Base-by-base conservation (phyloP, 2,888 invertebrate species). In the Amblyjoppa proteus region DNA sequence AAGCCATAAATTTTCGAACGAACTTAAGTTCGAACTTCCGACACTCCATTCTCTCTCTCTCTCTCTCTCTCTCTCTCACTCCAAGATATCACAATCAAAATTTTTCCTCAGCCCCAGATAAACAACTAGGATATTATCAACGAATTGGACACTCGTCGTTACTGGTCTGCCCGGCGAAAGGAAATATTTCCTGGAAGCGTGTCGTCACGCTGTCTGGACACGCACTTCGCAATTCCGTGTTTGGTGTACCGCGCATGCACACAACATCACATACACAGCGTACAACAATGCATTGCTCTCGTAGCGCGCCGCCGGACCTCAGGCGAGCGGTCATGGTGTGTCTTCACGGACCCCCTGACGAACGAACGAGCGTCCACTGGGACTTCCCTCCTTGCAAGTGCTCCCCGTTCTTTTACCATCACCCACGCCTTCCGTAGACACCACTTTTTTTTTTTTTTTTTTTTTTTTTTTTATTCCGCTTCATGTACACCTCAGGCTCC, bases 101-200 rank as follows among this genome's bases (percentile, higher is more conserved):
- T 7, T 20, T 53, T 56, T 56, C 56, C 2, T 9, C 25, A 20
- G 20, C 11, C 3, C 1, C 5, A 7, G 56, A 56, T 20, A 20
- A 20, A 56, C 34, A 71, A 11, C 7, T 45, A 31, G 81, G 85
- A 76, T 73, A 64, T 53, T 75, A 75, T 80, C 76, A 78, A 56
- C 75, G 68, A 80, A 80, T 83, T 79, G 76, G 34, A 71, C 73
- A 80, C n/a, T 68, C 58, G 61, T 53, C 56, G 74, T 68, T 61
- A 61, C 66, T 66, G 20, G 61, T 49, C 20, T n/a, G 25, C 45
- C 45, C 51, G 90, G 90, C 89, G 91, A 91, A 90, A 91, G 91
- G 91, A 88, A 90, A 91, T 87, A 91, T 92, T 90, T 93, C 92
- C 92, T 93, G 92, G 92, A 92, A 93, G 91, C 92, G 92, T 93